Percentiles rank a stretch among this genome's conserved stretches.
These are phyloP conservation scores for Muscicapa comitata DNA, from an alignment of 2,797 vertebrate species.

Conservation along the genomic window DNA sequence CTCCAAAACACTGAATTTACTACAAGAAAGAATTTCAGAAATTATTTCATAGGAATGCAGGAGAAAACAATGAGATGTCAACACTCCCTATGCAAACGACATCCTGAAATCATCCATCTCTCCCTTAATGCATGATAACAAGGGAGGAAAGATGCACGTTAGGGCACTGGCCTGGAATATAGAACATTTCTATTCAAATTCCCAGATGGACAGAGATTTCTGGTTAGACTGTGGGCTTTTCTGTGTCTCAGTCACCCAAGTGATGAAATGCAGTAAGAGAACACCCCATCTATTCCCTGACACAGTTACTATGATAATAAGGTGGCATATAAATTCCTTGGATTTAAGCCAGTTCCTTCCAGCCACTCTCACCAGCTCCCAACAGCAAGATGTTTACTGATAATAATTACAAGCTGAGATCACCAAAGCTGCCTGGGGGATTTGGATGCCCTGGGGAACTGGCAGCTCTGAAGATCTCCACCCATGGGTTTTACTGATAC, in stretches of 20 bases:
- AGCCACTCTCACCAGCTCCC: not conserved
- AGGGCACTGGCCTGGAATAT: not conserved
- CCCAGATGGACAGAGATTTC: not conserved
- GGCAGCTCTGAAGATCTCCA: not conserved
- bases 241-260: not conserved
- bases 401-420: conserved; percentile 11
- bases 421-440: not conserved
- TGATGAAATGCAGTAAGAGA: not conserved
- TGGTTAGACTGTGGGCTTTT: not conserved
- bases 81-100: not conserved
- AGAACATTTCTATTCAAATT: not conserved
- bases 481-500: not conserved
- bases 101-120: not conserved
- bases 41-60: not conserved
- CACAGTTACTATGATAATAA: not conserved
- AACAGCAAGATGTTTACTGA: not conserved
- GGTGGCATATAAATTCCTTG: not conserved
- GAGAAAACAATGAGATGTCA: not conserved
- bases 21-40: not conserved
- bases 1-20: not conserved
- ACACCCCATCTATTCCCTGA: fast-evolving
- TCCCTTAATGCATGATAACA: not conserved
- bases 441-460: not conserved
- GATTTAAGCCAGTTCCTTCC: not conserved
- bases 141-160: not conserved